phyloP scores from a whole-genome alignment of 2,888 invertebrate species.

The Celastrina argiolus region DNA sequence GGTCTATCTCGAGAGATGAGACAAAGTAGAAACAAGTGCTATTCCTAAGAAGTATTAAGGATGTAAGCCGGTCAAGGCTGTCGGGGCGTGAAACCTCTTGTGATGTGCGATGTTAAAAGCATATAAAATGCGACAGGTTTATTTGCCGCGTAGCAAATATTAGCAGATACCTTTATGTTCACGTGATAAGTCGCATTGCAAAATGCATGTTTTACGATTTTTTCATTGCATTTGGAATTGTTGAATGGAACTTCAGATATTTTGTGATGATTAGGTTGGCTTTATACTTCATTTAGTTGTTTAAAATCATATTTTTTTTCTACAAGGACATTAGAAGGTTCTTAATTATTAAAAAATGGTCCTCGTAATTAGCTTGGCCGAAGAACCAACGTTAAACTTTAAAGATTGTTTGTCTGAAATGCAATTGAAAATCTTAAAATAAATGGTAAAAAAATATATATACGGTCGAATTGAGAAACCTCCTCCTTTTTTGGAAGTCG shows the following conservation, averaged over 20 bases:
- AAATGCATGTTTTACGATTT: background rate
- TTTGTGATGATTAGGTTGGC: background rate
- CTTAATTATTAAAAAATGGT: no score
- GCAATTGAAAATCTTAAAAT: background rate
- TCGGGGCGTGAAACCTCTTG: constrained; percentile 9
- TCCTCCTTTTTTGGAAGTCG: no score
- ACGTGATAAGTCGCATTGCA: constrained; percentile 11
- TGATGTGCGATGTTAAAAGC: constrained; percentile 18
- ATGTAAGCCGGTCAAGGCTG: constrained; percentile 15
- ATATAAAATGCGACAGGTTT: background rate
- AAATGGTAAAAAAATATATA: background rate
- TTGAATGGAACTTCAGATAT: background rate
- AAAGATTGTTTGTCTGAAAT: background rate
- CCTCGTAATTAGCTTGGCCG: background rate
- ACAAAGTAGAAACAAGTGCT: constrained; percentile 12
- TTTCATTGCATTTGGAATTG: background rate
- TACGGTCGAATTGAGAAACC: no score
- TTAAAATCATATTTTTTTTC: no score
- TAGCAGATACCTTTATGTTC: constrained; percentile 3
- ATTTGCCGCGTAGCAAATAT: background rate
- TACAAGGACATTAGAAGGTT: no score
- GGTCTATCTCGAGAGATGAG: background rate
- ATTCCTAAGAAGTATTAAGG: constrained; percentile 14
- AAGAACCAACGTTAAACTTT: background rate
- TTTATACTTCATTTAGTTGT: no score